Percentiles rank a stretch among this genome's conserved stretches.
phyloP scores from a whole-genome alignment of 2,113 vertebrate species.

The Steatornis caripensis region DNA sequence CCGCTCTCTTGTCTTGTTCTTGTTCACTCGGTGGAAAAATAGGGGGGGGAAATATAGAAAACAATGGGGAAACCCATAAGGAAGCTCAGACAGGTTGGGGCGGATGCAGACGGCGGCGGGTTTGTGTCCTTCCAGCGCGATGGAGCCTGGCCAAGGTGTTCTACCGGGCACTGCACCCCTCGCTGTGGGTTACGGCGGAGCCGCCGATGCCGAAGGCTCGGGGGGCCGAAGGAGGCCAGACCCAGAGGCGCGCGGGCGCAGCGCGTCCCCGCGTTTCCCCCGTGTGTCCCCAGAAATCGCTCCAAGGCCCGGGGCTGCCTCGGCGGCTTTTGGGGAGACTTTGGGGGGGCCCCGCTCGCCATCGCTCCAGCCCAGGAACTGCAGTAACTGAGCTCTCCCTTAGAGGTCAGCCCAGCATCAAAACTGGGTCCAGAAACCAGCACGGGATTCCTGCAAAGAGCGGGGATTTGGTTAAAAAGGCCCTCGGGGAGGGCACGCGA shows the following conservation, averaged over 20 bases:
- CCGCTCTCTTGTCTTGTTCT: background rate
- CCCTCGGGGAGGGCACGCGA: background rate
- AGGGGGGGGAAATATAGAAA: rapidly evolving
- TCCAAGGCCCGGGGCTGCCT: background rate
- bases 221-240: background rate
- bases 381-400: conserved; percentile 13
- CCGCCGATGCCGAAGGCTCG: background rate
- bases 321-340: background rate
- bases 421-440: rapidly evolving
- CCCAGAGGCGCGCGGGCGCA: no score
- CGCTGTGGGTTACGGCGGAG: rapidly evolving
- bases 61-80: background rate
- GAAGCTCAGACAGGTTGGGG: background rate
- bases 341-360: background rate
- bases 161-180: no score
- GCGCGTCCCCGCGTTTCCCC: rapidly evolving
- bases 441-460: rapidly evolving
- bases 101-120: background rate
- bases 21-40: background rate
- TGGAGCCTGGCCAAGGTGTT: rapidly evolving
- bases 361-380: background rate
- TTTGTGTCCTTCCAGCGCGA: background rate
- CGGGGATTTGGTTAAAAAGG: rapidly evolving
- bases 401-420: conserved; percentile 53
- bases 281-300: rapidly evolving